These are phyloP conservation scores for Passer domesticus DNA, from an alignment of 2,113 vertebrate species.

Conservation along the genomic window DNA sequence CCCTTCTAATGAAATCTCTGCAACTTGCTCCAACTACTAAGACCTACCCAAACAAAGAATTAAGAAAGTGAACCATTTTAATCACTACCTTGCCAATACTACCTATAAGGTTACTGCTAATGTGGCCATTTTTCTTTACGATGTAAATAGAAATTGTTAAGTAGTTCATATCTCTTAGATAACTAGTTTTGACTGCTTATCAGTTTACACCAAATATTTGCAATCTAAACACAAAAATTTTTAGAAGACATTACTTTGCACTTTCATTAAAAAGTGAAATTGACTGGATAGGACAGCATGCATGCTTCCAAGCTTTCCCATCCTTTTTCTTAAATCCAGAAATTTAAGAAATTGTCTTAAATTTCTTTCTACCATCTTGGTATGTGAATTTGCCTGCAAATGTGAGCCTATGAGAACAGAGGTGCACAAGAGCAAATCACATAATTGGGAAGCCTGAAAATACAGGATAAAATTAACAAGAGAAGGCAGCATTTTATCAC, in stretches of 20 bases:
- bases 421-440: rapidly evolving
- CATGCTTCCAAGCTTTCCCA: neutral
- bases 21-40: conserved; percentile 9
- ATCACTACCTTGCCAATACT: neutral
- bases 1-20: neutral
- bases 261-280: neutral
- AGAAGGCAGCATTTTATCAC: neutral
- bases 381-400: neutral
- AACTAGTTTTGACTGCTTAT: neutral
- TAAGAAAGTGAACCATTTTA: neutral
- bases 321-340: neutral
- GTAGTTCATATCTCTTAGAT: neutral
- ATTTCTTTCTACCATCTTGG: neutral
- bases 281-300: neutral
- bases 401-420: neutral
- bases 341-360: too few relatives aligned
- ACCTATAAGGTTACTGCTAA: neutral
- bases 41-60: neutral
- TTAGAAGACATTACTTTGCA: neutral
- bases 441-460: neutral
- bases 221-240: neutral
- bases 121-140: neutral
- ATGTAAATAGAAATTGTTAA: neutral
- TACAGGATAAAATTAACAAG: neutral
- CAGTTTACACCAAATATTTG: neutral